Base-by-base conservation (phyloP, 2,113 vertebrate genomes). In the Triplophysa dalaica region DNA sequence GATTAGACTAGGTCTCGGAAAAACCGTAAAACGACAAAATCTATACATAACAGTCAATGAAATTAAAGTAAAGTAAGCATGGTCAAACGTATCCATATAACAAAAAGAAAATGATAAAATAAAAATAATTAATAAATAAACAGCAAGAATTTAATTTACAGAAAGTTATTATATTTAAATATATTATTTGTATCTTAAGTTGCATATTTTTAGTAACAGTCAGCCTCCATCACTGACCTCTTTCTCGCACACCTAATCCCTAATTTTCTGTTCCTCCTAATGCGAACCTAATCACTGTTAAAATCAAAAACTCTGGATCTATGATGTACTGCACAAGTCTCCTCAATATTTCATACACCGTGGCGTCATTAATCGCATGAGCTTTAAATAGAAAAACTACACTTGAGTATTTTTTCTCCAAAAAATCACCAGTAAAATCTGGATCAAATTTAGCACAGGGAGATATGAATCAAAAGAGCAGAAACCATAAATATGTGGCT, bases 211-310 rank as follows among this genome's bases (percentile, higher is more conserved):
- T 7, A 38, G 33, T 38, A 38, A 38, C 33, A 38, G 33, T 38
- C 33, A 33, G 22, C 22, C 33, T 69, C 56, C 19, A 60, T 83
- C 65, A 70, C 33, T 76, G 78, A 48, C 33, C 66, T 43, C 45
- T 63, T 58, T 19, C 22, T 63, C 22, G 24, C 11, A 43, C 66
- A 82, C 62, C 58, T 79, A 63, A 75, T 70, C 77, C 79, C 33
- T 48, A 69, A 80, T 70, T 74, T 66, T 10, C 45, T n/a, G 41
- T 80, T 29, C 50, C 61, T 80, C 74, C 54, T 68, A 29, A 61
- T 50, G 66, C 54, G 29, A 74, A 68, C 63, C 54, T 68, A 61
- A 78, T 52, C 70, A 66, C 75, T 63, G 62, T 78, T 77, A 81
- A 61, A 52, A 62, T 24, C 19, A 75, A 64, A 67, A 48, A 24